Base-by-base conservation (phyloP, 2,113 vertebrate genomes). In the Enhydra lutris region DNA sequence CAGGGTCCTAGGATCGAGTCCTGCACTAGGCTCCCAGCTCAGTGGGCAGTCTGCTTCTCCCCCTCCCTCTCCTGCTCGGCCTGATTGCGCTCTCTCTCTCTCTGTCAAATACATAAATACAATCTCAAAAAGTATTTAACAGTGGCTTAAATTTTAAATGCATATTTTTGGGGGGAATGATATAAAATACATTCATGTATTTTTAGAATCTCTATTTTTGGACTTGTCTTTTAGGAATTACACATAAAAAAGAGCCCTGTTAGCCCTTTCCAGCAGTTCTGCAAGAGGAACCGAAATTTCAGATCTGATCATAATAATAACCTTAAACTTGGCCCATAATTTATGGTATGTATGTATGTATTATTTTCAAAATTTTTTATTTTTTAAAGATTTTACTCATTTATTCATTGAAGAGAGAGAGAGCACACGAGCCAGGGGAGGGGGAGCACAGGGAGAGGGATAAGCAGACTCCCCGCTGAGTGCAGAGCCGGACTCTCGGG, bases 161-260 rank as follows among this genome's bases (percentile, higher is more conserved):
- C 9, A 4, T 34, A 29, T 26, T 65, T 47, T 63, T 36, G 21
- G 14, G 14, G 45, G 20, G 26, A 34, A 7, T 29, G 42, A 50
- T 87, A 67, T 7, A 20, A 92, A 84, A 31, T 42, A 82, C 31
- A 80, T 52, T 87, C 55, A 55, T 6, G 31, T 20, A 63, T 74
- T 74, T 97, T 67, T 45, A 95, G 79, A 97, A 79, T 23, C 17
- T 26, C 1, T 74, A 92, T 84, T 95, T 94, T 39, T 96, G 52
- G 31, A 96, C 92, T 15, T 89, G 17, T 21, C 55, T 87, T 83
- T 55, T 67, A 91, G 18, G 15, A 91, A 69, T 61, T 81, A 76
- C 9, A 59, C 2, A 24, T 79, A 92, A 76, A 52, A 80, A 85
- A 45, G 18, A 59, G 36, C 57, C 20, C 73, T 9, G 21, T 92